Conservation (phyloP, 2,888 invertebrate genomes). For the Euplagia quadripunctaria region DNA sequence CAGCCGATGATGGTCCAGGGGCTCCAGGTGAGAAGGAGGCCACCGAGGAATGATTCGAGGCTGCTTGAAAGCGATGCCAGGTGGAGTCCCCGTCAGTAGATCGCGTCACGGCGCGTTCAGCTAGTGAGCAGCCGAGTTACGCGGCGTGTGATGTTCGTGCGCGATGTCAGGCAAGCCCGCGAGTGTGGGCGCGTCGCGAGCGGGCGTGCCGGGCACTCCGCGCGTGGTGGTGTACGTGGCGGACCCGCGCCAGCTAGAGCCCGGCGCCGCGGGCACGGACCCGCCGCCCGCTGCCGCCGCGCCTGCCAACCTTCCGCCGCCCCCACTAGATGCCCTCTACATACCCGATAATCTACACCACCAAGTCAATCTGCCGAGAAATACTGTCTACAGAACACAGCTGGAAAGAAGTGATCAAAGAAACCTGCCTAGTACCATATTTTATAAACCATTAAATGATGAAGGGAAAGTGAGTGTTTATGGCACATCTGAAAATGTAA, state of each 20-base stretch:
- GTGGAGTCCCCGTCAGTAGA: constrained; percentile 70
- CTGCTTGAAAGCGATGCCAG: constrained; percentile 77
- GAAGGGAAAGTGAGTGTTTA: constrained; percentile 69
- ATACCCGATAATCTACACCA: constrained; percentile 69
- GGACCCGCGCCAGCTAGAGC: constrained; percentile 85
- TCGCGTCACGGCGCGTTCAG: constrained; percentile 74
- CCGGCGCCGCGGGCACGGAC: constrained; percentile 78
- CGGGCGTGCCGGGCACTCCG: constrained; percentile 83
- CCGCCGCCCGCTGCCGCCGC: constrained; percentile 63
- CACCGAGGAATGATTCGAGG: constrained; percentile 78
- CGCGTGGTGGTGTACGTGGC: constrained; percentile 86
- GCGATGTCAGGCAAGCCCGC: constrained; percentile 94
- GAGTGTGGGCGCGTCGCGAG: constrained; percentile 88
- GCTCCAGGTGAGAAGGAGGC: constrained; percentile 65
- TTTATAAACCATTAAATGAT: constrained; percentile 73
- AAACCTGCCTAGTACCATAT: constrained; percentile 63
- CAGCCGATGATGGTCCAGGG: constrained; percentile 78
- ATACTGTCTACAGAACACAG: constrained; percentile 64
- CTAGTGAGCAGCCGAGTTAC: constrained; percentile 79
- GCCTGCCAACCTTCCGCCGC: constrained; percentile 47
- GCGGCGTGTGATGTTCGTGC: constrained; percentile 91
- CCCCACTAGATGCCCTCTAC: constrained; percentile 64
- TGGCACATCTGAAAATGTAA: constrained; percentile 62
- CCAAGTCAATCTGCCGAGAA: constrained; percentile 65
- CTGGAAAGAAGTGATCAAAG: constrained; percentile 66